Conservation (phyloP, 2,797 vertebrate genomes). For the Varecia variegata region DNA sequence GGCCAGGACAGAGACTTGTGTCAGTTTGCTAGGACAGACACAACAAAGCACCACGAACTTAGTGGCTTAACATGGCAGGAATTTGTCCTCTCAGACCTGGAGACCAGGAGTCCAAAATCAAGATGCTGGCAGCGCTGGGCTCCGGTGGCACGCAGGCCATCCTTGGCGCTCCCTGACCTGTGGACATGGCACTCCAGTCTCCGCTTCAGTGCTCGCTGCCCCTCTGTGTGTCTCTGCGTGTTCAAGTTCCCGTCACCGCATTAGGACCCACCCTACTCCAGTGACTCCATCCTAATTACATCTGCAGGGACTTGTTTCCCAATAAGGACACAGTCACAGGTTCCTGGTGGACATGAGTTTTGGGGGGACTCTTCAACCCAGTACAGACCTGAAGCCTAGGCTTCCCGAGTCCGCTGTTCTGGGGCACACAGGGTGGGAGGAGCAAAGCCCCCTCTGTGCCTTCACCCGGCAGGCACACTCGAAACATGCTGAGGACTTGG, state of each 20-base stretch:
- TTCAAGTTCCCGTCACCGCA: neutral
- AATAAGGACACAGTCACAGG: neutral
- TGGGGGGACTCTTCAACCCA: neutral
- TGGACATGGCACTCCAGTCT: no score
- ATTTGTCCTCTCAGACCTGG: neutral
- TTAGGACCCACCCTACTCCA: neutral
- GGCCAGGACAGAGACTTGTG: fast-evolving
- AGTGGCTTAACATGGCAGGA: neutral
- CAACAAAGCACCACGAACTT: neutral
- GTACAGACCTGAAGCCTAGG: neutral
- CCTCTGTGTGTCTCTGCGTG: neutral
- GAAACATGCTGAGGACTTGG: neutral
- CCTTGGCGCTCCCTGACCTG: no score
- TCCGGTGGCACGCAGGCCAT: neutral
- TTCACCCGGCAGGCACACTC: neutral
- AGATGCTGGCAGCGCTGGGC: neutral
- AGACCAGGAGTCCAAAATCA: neutral
- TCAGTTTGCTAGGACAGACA: neutral
- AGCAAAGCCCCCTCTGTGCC: no score
- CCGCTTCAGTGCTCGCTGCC: neutral
- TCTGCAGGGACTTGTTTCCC: neutral
- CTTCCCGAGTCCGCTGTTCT: neutral
- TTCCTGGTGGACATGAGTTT: neutral
- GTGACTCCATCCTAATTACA: neutral
- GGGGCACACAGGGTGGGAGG: neutral